These are phyloP conservation scores for Mustelus asterias DNA, from an alignment of 2,113 vertebrate genomes.

Conservation along the genomic window DNA sequence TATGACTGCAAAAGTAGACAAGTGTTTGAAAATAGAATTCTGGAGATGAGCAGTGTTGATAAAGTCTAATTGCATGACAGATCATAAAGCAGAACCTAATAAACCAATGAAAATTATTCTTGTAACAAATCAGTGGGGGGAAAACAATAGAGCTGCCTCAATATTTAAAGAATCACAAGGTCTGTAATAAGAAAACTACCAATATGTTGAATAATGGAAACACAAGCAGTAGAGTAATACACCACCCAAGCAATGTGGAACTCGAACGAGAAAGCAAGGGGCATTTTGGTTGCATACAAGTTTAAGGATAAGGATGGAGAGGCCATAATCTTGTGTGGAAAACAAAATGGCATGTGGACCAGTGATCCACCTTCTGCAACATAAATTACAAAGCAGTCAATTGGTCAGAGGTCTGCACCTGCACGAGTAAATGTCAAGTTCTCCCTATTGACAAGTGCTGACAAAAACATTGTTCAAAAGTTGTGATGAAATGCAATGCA, in stretches of 20 bases:
- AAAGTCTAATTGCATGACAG: not conserved
- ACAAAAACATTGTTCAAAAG: not conserved
- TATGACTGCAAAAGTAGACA: not conserved
- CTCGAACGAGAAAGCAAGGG: not conserved
- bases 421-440: not conserved
- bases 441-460: not conserved
- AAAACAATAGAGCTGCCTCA: not conserved
- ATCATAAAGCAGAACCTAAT: too few relatives aligned
- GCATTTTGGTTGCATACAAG: not conserved
- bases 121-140: not conserved
- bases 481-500: not conserved
- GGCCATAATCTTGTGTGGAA: too few relatives aligned
- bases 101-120: not conserved
- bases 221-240: not conserved
- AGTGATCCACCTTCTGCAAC: not conserved
- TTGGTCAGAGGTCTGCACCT: not conserved
- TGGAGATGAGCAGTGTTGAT: not conserved
- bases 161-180: not conserved
- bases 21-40: not conserved
- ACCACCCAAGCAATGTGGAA: not conserved
- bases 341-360: too few relatives aligned
- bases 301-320: too few relatives aligned
- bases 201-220: too few relatives aligned
- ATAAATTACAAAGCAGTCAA: not conserved
- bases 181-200: not conserved